phyloP scores from a whole-genome alignment of 2,113 vertebrate genomes.

The Chunga burmeisteri region DNA sequence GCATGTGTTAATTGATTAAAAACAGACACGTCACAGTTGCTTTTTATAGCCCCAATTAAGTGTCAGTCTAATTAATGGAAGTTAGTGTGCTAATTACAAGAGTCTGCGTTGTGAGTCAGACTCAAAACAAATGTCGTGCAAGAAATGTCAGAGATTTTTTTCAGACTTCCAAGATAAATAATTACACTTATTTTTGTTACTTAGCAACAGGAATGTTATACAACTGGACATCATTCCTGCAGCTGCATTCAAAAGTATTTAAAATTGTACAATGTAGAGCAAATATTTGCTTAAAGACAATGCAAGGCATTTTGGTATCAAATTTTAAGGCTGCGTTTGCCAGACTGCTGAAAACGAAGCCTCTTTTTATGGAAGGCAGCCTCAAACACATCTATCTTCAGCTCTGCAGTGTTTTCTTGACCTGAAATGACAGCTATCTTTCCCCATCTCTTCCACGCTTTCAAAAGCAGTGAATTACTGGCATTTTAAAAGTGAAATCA shows the following conservation, averaged over 20 bases:
- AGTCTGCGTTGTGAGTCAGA: conserved; percentile 42
- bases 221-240: conserved; percentile 25
- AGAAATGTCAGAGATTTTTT: conserved; percentile 21
- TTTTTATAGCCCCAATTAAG: conserved; percentile 66
- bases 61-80: conserved; percentile 58
- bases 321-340: not conserved
- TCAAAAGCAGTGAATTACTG: not conserved
- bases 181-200: conserved; percentile 46
- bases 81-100: conserved; percentile 57
- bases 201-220: conserved; percentile 30
- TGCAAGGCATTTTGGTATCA: not conserved
- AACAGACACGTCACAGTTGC: conserved; percentile 36
- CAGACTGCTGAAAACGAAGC: not conserved
- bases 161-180: conserved; percentile 47
- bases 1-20: conserved; percentile 51
- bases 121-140: conserved; percentile 33
- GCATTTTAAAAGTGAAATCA: not conserved
- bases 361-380: not conserved
- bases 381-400: not conserved
- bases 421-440: not conserved
- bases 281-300: conserved; percentile 58
- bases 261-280: not conserved
- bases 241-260: conserved; percentile 48
- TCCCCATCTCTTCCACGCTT: not conserved
- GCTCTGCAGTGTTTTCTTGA: not conserved